Base-by-base conservation (phyloP, 1,140 invertebrate species). In the Ectropis grisescens region DNA sequence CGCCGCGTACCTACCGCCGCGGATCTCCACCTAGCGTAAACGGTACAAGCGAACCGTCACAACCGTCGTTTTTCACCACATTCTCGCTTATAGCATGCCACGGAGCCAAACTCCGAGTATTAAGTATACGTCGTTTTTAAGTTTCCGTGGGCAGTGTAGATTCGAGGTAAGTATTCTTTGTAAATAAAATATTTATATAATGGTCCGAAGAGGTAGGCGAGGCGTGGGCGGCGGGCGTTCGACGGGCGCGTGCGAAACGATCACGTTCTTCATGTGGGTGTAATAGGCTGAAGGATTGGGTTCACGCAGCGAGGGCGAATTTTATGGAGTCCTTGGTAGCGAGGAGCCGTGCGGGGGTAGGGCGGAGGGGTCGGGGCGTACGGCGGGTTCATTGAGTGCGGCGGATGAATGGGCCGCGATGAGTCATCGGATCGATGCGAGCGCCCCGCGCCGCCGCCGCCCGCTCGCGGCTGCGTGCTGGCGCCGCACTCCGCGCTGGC, bases 331-430 rank as follows among this genome's bases (percentile, higher is more conserved):
- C 68, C 70, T 79, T 71, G 70, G 27, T 42, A 46, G 33, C 53
- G 58, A 71, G 60, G 67, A 58, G 55, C 44, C 41, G 47, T 19
- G 41, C 37, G 37, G 41, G 44, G 44, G 39, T 13, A 47, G 36
- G 13, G 32, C 30, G 33, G 45, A 16, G 41, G 49, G 43, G 32
- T 29, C 3, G 45, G 46, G 41, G 47, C 36, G 35, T 52, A 53
- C 57, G 53, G 49, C 55, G 56, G 44, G 41, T 79, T 75, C 74
- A 79, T 79, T 79, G 65, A 79, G 66, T 38, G 61, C 69, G 58
- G 65, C 67, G 60, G 65, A 75, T 79, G 74, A 79, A 79, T 79
- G 74, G 56, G 55, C 41, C 46, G 55, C 55, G 65, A 58, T 74
- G 72, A 74, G 41, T 74, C 72, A 78, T 37, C 64, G 54, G 66